Conservation (phyloP, 1,140 invertebrate species). For the Nautilus pompilius region DNA sequence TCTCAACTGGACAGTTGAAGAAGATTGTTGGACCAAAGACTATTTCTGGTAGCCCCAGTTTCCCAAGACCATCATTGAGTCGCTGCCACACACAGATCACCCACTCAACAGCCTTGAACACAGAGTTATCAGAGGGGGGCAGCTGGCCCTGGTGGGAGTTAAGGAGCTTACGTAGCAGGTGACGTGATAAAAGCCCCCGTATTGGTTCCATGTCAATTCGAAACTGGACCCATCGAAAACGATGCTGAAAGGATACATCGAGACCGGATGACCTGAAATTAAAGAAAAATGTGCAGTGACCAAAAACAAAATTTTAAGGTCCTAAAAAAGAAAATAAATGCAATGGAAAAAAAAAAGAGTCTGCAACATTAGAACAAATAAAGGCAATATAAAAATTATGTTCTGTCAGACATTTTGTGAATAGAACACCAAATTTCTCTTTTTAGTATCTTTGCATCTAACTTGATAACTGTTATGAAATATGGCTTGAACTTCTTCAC, state of each 20-base stretch:
- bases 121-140: conserved; percentile 31
- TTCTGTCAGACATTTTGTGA: too few species aligned
- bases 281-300: conserved; percentile 2
- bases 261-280: conserved; percentile 43
- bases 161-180: conserved; percentile 38
- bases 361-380: background rate
- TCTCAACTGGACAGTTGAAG: conserved; percentile 47
- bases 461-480: too few species aligned
- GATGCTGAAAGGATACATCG: conserved; percentile 45
- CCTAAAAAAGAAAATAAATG: background rate
- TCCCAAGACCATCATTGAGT: conserved; percentile 48
- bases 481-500: too few species aligned
- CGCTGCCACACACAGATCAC: conserved; percentile 49
- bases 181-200: conserved; percentile 40
- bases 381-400: conserved; percentile 6
- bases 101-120: conserved; percentile 45
- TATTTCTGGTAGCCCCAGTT: conserved; percentile 46
- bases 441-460: too few species aligned
- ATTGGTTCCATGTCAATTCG: conserved; percentile 48
- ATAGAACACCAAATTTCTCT: too few species aligned
- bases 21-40: conserved; percentile 48
- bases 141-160: conserved; percentile 33
- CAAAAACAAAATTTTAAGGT: background rate
- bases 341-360: background rate
- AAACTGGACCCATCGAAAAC: conserved; percentile 52